Base-by-base conservation (phyloP, 2,888 invertebrate species). In the Scaptomyza caliginosa region DNA sequence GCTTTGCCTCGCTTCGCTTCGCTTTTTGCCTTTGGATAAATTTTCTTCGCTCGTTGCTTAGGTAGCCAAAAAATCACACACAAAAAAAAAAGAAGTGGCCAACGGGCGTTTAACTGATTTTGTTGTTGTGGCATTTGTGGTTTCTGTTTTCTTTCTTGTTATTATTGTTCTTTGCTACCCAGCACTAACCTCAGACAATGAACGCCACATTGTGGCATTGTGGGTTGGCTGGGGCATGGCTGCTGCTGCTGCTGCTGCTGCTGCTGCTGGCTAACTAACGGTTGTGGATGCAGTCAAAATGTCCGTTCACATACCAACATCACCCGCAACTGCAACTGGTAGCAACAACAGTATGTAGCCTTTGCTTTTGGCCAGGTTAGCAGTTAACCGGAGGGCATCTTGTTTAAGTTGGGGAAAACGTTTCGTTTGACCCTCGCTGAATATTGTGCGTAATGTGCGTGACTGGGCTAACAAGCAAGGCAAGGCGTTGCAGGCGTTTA, bases 121-220 rank as follows among this genome's bases (percentile, higher is more conserved):
- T 63, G 8, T n/a, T 21, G 17, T 39, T 4, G 8, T 21, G 3
- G 19, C 5, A 36, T 24, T 13, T 43, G 28, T 34, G 16, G 16
- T 17, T 13, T 19, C 13, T 34, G 19, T 45, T 39, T 23, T 30
- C 7, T 43, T 26, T 43, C 16, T 19, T 42, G 42, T 19, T 48
- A 49, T 23, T 50, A 40, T 13, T 51, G 46, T 52, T 65, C 52
- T 39, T 32, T 59, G 66, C 38, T 49, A n/a, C n/a, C 34, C 56
- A 16, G 24, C 55, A 77, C 76, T 77, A 75, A 77, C 82, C 79
- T 86, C 72, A 68, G 60, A 66, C 79, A 79, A 79, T 82, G 65
- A 34, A 40, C 49, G 66, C 49, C 58, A 52, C 48, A 42, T 77
- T 67, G 48, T 24, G 78, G 75, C 84, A 48, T 17, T 43, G 11